Evolutionary conservation across 1,140 invertebrate genomes (phyloP).

Genomic region (Antheraea pernyi): DNA sequence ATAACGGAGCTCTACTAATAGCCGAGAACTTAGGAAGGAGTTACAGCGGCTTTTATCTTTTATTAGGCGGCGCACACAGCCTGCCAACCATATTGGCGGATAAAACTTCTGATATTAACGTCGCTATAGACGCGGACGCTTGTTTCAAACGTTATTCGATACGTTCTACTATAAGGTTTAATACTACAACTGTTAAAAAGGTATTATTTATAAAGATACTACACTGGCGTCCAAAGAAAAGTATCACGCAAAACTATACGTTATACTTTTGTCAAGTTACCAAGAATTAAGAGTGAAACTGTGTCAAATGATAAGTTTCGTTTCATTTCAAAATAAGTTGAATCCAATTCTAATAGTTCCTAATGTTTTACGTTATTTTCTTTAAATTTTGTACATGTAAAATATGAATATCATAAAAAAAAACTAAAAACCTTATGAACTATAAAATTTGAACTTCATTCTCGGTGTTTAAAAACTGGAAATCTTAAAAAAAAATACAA

Average conservation of each 20-base stretch:
- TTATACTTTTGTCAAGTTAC: too few relatives aligned
- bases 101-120: slow-evolving; percentile 52
- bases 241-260: background rate
- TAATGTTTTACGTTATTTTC: too few relatives aligned
- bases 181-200: background rate
- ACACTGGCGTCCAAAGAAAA: background rate
- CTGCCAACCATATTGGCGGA: slow-evolving; percentile 43
- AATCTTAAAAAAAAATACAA: too few relatives aligned
- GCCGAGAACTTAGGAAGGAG: slow-evolving; percentile 44
- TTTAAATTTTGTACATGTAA: too few relatives aligned
- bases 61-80: slow-evolving; percentile 43
- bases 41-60: slow-evolving; percentile 54
- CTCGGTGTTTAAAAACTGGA: too few relatives aligned
- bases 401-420: too few relatives aligned
- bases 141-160: slow-evolving; percentile 10
- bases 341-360: too few relatives aligned
- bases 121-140: background rate
- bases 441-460: too few relatives aligned
- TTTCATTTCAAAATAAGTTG: too few relatives aligned
- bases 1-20: slow-evolving; percentile 46
- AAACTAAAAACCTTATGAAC: too few relatives aligned
- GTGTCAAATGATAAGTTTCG: too few relatives aligned
- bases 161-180: background rate
- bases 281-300: too few relatives aligned
- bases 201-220: background rate